Evolutionary conservation across 2,113 vertebrate genomes (phyloP), one percentile per base, ranked within the genome.

Genomic region (Amphiprion percula): DNA sequence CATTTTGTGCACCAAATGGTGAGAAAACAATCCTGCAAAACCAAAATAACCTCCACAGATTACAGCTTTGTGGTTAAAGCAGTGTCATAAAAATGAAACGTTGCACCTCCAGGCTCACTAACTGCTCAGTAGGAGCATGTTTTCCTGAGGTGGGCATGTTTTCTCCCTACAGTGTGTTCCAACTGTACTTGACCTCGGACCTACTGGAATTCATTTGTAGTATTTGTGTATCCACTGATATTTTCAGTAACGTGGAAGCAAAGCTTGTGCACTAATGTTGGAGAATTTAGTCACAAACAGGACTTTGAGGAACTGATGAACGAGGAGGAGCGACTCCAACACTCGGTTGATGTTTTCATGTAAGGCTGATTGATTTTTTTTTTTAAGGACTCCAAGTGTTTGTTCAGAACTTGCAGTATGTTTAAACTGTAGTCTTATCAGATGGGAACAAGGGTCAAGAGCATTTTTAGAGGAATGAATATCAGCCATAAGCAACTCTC

Each of bases 401-500:
- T 66, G 56, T 77, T 64, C 5, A 33, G 19, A 52, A 73, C 60
- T 14, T 73, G 41, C 72, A 72, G 83, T 84, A 67, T 75, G 56
- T 76, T 76, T 70, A 63, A 58, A 47, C 11, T 54, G 24, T 56
- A 44, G 30, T 77, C 54, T 23, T 67, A 17, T 62, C 12, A 30
- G 24, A 90, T 56, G 30, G 69, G 12, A 78, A 41, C 59, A 63
- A 56, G 4, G 5, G 30, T 24, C 8, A 21, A 39, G 19, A 56
- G 69, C 54, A 10, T 39, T 73, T 77, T 74, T 66, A 77, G 70
- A 75, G 74, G 78, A 87, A 82, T 77, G 68, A 58, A 77, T 71
- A 79, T 88, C 68, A 90, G 88, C 84, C 86, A 88, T 86, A 87
- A 77, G 65, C 72, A 64, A 74, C 84, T 83, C 68, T 66, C 68